Conservation (phyloP, 2,113 vertebrate species). For the Raja brachyura region DNA sequence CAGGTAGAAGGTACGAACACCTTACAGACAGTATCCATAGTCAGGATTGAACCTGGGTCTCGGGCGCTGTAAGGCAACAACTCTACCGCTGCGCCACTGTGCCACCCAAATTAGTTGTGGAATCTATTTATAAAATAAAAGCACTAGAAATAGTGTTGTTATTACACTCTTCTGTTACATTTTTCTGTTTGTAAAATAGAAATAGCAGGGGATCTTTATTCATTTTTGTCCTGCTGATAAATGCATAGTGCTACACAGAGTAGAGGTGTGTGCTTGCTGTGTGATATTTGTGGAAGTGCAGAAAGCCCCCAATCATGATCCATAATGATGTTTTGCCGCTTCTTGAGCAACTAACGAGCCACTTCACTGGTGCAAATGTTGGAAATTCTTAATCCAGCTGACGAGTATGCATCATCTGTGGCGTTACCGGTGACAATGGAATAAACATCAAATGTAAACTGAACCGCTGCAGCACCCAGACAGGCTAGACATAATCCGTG, state of each 20-base stretch:
- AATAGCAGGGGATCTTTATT: not conserved
- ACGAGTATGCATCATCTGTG: not conserved
- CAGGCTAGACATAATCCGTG: not conserved
- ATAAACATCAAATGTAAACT: not conserved
- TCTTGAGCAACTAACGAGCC: conserved; percentile 9
- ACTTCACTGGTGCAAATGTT: conserved; percentile 26
- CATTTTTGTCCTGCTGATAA: not conserved
- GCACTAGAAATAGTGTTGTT: not conserved
- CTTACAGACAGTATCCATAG: too few species aligned
- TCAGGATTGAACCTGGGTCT: too few species aligned
- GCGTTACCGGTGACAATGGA: not conserved
- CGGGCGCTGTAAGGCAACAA: too few species aligned
- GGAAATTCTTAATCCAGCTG: not conserved
- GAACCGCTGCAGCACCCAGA: not conserved
- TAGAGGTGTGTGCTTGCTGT: conserved; percentile 5
- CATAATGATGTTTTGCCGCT: conserved; percentile 24
- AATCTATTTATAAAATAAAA: not conserved
- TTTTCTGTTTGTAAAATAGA: not conserved
- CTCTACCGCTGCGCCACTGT: too few species aligned
- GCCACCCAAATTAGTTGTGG: too few species aligned
- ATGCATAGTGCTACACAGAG: not conserved
- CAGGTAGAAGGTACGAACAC: too few species aligned
- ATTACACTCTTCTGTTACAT: not conserved
- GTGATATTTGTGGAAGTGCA: not conserved
- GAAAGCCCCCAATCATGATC: conserved; percentile 6